A percentile compares a stretch with the other conserved stretches of the same genome.
phyloP scores from a whole-genome alignment of 2,113 vertebrate genomes.

The Larimichthys polyactis region DNA sequence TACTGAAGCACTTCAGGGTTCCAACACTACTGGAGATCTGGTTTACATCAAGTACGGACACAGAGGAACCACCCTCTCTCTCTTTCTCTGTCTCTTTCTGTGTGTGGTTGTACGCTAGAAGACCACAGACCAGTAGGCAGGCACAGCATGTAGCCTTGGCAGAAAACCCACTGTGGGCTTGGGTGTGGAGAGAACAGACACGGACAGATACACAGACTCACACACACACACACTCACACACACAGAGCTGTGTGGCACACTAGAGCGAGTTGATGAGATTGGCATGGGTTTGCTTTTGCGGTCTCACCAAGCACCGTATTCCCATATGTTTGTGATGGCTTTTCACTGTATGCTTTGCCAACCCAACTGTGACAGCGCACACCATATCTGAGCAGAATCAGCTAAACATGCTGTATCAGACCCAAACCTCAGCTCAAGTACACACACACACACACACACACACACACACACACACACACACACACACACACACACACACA shows the following conservation, averaged over 20 bases:
- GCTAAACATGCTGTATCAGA: slow-evolving; percentile 46
- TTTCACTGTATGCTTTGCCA: slow-evolving; percentile 57
- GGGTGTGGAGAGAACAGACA: slow-evolving; percentile 56
- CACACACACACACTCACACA: slow-evolving; percentile 39
- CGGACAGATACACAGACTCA: slow-evolving; percentile 23
- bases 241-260: slow-evolving; percentile 36
- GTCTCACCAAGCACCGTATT: slow-evolving; percentile 58
- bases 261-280: slow-evolving; percentile 67
- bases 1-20: slow-evolving; percentile 72
- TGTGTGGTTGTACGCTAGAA: slow-evolving; percentile 43
- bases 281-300: slow-evolving; percentile 61
- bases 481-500: slow-evolving; percentile 1
- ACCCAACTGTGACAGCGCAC: slow-evolving; percentile 55
- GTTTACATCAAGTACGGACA: slow-evolving; percentile 69
- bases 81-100: slow-evolving; percentile 30
- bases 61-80: slow-evolving; percentile 60
- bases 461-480: slow-evolving; percentile 8
- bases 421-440: slow-evolving; percentile 40
- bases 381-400: slow-evolving; percentile 49
- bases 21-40: slow-evolving; percentile 70
- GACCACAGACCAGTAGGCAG: slow-evolving; percentile 69
- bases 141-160: slow-evolving; percentile 70
- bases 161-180: slow-evolving; percentile 62
- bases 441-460: slow-evolving; percentile 4
- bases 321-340: slow-evolving; percentile 71